Conservation (phyloP, 2,113 vertebrate genomes). For the Gymnorhina tibicen region DNA sequence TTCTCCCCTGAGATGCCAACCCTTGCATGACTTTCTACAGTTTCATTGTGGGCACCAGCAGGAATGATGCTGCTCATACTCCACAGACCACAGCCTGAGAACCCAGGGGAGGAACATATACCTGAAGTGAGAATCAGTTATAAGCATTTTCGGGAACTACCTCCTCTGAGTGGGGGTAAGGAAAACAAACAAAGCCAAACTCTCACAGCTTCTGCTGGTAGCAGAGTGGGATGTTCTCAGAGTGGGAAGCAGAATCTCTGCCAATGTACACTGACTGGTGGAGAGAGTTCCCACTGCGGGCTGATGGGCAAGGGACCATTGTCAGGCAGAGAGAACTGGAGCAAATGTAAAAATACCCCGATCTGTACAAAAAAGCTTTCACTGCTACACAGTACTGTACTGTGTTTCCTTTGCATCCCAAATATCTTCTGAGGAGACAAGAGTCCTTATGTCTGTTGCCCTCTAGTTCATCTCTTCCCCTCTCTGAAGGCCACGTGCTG, state of each 20-base stretch:
- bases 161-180: not conserved
- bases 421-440: not conserved
- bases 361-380: not conserved
- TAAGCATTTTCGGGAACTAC: slow-evolving; percentile 21
- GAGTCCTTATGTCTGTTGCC: not conserved
- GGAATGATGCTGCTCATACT: not conserved
- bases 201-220: slow-evolving; percentile 7
- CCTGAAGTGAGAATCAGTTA: slow-evolving; percentile 20
- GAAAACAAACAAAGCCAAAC: slow-evolving; percentile 20
- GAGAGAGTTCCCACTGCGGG: not conserved
- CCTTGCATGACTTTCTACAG: not conserved
- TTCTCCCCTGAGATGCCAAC: not conserved
- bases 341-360: slow-evolving; percentile 10
- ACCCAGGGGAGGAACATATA: not conserved
- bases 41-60: not conserved
- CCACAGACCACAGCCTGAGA: slow-evolving; percentile 32
- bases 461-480: not conserved
- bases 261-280: slow-evolving; percentile 45
- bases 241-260: slow-evolving; percentile 10
- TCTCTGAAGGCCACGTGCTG: accelerated
- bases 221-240: slow-evolving; percentile 27
- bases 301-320: not conserved
- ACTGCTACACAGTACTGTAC: not conserved
- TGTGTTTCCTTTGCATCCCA: not conserved
- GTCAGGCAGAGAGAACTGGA: slow-evolving; percentile 25